Evolutionary conservation across 2,797 vertebrate genomes (phyloP), one percentile per base, ranked within the genome.

Genomic region (Rhincodon typus): DNA sequence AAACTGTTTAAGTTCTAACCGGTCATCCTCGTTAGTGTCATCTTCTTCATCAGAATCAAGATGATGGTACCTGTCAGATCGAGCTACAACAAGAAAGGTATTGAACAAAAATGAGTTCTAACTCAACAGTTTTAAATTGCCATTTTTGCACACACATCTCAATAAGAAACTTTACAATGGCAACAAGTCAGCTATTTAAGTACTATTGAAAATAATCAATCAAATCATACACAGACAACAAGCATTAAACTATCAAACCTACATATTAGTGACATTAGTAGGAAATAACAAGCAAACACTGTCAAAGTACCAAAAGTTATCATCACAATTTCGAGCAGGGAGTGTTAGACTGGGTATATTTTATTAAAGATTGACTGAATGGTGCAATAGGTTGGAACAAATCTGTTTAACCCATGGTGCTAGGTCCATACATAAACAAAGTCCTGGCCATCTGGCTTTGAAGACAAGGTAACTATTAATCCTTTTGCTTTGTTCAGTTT

Each of bases 1-100:
- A 97, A 99, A 99, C 97, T 99, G 99, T 13, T 98, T 97, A 50
- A 99, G 98, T 97, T 99, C 99, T 77, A 99, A 97, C 0, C 98
- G 98, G 96, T 99, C 98, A 0, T 99, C 99, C 67, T 99, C 99
- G 95, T 99, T 99, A 50, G 98, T 99, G 97, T 99, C 99, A n/a
- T 99, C 99, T 94, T 99, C 99, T 0, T 99, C 99, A 96, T 99
- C 99, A 0, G 99, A 99, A 96, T 99, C 99, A 95, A 99, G 5
- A 82, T 99, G 99, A 77, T 99, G 99, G 97, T 99, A 99, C 15
- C 98, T 97, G 57, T 99, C 99, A 0, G 98, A 98, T 3, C 99
- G 99, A 95, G 99, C 99, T 99, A 96, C 10, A 93, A 96, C 57
- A 69, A 67, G 13, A 57, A 84, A 86, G 15, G 53, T 42, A 57